Evolutionary conservation across 2,113 vertebrate genomes (phyloP).

Genomic region (Oreocharis arfaki): DNA sequence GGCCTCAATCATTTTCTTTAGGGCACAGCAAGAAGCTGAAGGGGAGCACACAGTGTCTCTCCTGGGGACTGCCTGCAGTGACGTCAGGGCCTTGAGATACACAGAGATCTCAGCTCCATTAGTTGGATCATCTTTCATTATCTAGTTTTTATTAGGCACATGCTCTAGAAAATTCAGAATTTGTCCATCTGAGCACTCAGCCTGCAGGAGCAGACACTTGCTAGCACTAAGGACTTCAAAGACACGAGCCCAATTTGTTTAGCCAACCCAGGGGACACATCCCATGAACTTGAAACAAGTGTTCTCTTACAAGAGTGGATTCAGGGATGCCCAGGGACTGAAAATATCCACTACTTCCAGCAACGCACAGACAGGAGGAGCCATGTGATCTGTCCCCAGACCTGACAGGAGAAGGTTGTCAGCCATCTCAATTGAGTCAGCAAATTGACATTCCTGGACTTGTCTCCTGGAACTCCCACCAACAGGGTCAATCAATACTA

Average conservation of each 20-base stretch:
- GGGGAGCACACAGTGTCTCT: conserved; percentile 44
- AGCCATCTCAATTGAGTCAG: background rate
- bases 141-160: conserved; percentile 19
- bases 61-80: conserved; percentile 22
- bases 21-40: conserved; percentile 29
- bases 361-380: background rate
- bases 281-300: background rate
- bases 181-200: background rate
- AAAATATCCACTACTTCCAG: background rate
- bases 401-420: background rate
- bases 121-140: conserved; percentile 52
- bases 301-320: background rate
- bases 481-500: background rate
- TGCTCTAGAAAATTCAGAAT: conserved; percentile 5
- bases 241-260: background rate
- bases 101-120: conserved; percentile 8
- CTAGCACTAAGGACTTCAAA: background rate
- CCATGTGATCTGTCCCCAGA: background rate
- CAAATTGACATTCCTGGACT: background rate
- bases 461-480: background rate
- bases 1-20: conserved; percentile 67
- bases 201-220: background rate
- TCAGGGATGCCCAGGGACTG: background rate
- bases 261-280: background rate
- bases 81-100: conserved; percentile 39